A percentile compares a stretch with the other conserved stretches of the same genome.
Evolutionary conservation across 2,113 vertebrate genomes (phyloP).

Genomic region (Thunnus thynnus): DNA sequence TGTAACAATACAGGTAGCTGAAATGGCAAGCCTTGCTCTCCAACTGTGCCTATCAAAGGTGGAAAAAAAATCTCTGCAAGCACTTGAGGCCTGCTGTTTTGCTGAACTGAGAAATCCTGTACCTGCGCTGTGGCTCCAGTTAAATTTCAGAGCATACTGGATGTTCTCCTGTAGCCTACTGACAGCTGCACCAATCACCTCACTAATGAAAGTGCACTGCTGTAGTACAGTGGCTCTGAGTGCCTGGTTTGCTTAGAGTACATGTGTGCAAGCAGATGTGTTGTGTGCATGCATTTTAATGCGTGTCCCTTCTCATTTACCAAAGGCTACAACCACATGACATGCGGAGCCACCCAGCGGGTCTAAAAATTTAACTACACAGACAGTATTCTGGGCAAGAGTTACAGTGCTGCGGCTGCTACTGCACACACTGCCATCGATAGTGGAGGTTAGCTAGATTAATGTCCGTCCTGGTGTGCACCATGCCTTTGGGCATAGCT

Average conservation of each 20-base stretch:
- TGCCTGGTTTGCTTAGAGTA: neutral
- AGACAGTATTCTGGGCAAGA: neutral
- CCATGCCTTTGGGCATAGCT: conserved; percentile 59
- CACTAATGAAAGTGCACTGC: conserved; percentile 49
- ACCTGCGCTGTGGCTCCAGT: conserved; percentile 39
- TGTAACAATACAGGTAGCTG: conserved; percentile 2
- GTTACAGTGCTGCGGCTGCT: conserved; percentile 14
- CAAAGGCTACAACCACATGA: conserved; percentile 11
- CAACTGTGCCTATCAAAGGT: conserved; percentile 32
- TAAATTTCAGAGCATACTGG: conserved; percentile 25
- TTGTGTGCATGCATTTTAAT: neutral
- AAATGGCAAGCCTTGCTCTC: conserved; percentile 23
- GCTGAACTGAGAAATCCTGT: conserved; percentile 40
- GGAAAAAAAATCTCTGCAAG: conserved; percentile 20
- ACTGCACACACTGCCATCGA: conserved; percentile 12
- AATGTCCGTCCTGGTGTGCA: conserved; percentile 64
- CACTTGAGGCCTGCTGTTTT: conserved; percentile 30
- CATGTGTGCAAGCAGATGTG: neutral
- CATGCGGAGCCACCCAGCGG: conserved; percentile 24
- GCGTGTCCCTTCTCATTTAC: conserved; percentile 17
- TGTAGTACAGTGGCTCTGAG: neutral
- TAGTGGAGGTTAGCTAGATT: conserved; percentile 63
- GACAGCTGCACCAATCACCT: conserved; percentile 50
- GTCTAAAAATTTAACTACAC: conserved; percentile 1
- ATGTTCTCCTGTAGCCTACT: conserved; percentile 32